Percentiles rank a stretch among this genome's conserved stretches.
These are phyloP conservation scores for Hypocryptadius cinnamomeus DNA, from an alignment of 2,113 vertebrate genomes.

Conservation along the genomic window DNA sequence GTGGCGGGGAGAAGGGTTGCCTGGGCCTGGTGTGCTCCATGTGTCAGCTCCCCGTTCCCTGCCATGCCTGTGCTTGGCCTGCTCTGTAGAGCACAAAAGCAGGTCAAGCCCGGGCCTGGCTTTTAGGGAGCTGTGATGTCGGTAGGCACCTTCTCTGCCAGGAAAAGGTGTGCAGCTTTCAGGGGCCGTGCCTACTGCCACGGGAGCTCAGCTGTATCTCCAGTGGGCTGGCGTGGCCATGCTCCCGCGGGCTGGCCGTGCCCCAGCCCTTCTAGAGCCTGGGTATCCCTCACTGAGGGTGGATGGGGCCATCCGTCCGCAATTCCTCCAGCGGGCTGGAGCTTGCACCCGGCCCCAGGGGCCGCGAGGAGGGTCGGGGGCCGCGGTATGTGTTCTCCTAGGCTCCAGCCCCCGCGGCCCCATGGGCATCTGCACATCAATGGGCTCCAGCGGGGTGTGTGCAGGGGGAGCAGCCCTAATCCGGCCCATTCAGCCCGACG, in stretches of 20 bases:
- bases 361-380: neutral
- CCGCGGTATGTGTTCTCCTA: neutral
- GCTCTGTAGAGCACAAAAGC: neutral
- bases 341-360: neutral
- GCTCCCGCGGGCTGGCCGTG: neutral
- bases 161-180: neutral
- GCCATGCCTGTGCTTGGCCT: accelerated
- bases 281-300: neutral
- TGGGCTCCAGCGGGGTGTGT: neutral
- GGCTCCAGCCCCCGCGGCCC: neutral
- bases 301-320: neutral
- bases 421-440: slow-evolving; percentile 51
- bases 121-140: neutral
- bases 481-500: neutral
- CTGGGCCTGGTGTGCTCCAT: neutral
- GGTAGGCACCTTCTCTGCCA: neutral
- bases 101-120: accelerated
- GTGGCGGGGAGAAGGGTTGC: neutral
- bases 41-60: neutral
- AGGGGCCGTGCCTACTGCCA: accelerated
- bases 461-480: slow-evolving; percentile 1
- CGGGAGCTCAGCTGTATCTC: neutral
- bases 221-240: accelerated
- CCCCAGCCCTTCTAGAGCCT: neutral
- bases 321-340: neutral